These are phyloP conservation scores for Agriopis leucophaearia DNA, from an alignment of 2,888 invertebrate genomes.

Conservation along the genomic window DNA sequence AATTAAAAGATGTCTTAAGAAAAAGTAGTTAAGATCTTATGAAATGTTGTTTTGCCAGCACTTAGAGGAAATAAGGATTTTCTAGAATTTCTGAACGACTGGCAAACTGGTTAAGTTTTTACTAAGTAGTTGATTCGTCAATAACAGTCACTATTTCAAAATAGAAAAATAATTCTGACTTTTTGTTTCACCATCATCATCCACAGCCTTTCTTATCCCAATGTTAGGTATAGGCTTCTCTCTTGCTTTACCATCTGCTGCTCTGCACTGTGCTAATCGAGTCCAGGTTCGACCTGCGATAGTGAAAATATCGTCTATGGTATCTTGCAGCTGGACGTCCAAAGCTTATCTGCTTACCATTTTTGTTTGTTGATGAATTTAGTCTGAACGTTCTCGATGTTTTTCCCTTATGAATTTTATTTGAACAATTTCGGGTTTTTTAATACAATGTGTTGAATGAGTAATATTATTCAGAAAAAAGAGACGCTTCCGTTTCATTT, in stretches of 20 bases:
- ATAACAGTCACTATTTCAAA: background rate
- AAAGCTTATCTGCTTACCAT: no score
- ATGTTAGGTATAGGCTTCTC: no score
- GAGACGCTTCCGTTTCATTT: constrained; percentile 19
- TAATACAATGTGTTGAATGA: constrained; percentile 6
- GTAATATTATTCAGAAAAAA: constrained; percentile 11
- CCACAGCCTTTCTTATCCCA: no score
- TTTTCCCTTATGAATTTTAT: background rate
- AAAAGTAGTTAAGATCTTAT: constrained; percentile 39
- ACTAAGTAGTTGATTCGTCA: constrained; percentile 4
- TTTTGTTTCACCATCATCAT: no score
- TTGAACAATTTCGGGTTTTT: background rate
- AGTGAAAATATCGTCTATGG: no score
- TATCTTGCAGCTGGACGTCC: no score
- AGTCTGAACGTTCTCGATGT: no score
- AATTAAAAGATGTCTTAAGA: constrained; percentile 40
- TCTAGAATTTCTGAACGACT: constrained; percentile 25
- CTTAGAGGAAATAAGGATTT: constrained; percentile 45
- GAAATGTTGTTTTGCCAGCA: constrained; percentile 39
- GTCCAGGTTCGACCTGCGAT: no score
- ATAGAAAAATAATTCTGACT: no score
- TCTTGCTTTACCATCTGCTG: no score
- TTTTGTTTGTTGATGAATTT: background rate
- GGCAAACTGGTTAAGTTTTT: constrained; percentile 34
- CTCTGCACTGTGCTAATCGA: no score